Conservation (phyloP, 2,113 vertebrate genomes). For the Psilopsiagon aurifrons region DNA sequence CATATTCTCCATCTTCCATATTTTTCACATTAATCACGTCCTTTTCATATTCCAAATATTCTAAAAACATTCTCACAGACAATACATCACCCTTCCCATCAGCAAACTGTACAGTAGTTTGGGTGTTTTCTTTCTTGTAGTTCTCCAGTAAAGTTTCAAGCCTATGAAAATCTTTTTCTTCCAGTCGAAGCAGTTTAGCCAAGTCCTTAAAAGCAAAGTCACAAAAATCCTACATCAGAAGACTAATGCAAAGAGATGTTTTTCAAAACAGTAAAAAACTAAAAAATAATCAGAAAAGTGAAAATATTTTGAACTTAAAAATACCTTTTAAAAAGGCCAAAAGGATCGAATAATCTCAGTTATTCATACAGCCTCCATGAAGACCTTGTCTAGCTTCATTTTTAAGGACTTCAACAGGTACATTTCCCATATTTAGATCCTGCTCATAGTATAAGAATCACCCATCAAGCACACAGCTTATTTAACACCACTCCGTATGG, state of each 20-base stretch:
- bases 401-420: not conserved
- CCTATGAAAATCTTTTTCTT: constrained; percentile 82
- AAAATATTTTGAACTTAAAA: not conserved
- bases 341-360: not conserved
- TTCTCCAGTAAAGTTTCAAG: constrained; percentile 80
- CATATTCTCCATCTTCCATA: constrained; percentile 68
- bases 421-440: not conserved
- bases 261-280: not conserved
- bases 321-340: not conserved
- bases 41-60: constrained; percentile 86
- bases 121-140: constrained; percentile 81
- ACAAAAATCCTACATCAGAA: not conserved
- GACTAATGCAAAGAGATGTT: not conserved
- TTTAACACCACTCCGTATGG: not conserved
- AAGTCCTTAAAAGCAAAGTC: constrained; percentile 69
- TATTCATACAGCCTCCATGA: not conserved
- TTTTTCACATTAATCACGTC: constrained; percentile 80
- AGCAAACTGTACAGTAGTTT: constrained; percentile 78
- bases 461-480: not conserved
- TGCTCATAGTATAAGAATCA: not conserved
- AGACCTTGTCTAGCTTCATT: not conserved
- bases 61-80: constrained; percentile 85
- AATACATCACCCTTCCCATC: constrained; percentile 75
- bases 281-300: not conserved
- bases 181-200: constrained; percentile 75